A percentile compares a stretch with the other conserved stretches of the same genome.
phyloP scores from a whole-genome alignment of 2,113 vertebrate genomes.

The Numenius arquata region DNA sequence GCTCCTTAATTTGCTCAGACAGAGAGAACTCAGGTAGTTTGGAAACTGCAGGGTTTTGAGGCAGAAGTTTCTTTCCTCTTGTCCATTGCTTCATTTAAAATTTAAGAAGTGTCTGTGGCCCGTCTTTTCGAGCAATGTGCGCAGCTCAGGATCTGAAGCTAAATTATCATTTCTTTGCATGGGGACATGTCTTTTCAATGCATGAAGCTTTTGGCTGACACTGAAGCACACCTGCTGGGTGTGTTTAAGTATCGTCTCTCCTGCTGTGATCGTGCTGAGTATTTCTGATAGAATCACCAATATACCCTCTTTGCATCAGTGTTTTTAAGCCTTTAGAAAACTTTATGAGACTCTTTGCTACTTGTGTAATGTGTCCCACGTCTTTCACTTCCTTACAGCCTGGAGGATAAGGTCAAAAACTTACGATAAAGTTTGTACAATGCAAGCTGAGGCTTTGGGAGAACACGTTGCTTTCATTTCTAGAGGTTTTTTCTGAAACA shows the following conservation, averaged over 20 bases:
- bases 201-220: background rate
- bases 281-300: background rate
- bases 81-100: background rate
- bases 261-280: background rate
- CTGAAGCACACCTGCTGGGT: background rate
- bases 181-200: background rate
- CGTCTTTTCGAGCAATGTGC: background rate
- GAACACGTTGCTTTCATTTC: background rate
- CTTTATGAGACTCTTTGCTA: background rate
- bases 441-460: background rate
- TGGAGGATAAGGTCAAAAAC: background rate
- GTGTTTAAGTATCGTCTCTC: background rate
- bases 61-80: background rate
- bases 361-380: background rate
- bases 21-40: background rate
- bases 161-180: background rate
- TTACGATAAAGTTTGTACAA: accelerated
- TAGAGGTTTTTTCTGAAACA: background rate
- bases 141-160: background rate
- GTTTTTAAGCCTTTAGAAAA: background rate
- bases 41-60: background rate
- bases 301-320: accelerated
- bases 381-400: background rate
- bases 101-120: too few relatives aligned
- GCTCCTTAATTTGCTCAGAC: background rate